Percentiles rank a stretch among this genome's conserved stretches.
These are phyloP conservation scores for Mechanitis mazaeus DNA, from an alignment of 2,888 invertebrate species.

Conservation along the genomic window DNA sequence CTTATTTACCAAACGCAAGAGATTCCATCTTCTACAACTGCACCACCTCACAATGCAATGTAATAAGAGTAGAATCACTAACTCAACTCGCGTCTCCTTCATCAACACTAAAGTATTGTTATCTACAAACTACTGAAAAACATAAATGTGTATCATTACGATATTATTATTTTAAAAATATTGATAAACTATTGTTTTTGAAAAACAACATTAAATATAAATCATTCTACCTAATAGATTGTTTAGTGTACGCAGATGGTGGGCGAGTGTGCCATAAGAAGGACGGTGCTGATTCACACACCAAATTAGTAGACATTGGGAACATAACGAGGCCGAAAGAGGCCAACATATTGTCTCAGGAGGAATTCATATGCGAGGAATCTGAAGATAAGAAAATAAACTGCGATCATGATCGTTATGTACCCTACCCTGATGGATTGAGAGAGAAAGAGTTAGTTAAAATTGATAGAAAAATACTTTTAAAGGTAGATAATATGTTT, in stretches of 20 bases:
- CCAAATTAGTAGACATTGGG: slow-evolving; percentile 52
- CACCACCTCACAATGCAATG: slow-evolving; percentile 42
- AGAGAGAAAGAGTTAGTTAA: slow-evolving; percentile 42
- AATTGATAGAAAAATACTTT: slow-evolving; percentile 43
- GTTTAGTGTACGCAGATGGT: slow-evolving; percentile 56
- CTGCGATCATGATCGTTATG: slow-evolving; percentile 54
- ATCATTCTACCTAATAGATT: slow-evolving; percentile 58
- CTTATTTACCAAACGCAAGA: slow-evolving; percentile 55
- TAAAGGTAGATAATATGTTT: slow-evolving; percentile 46
- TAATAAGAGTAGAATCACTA: slow-evolving; percentile 45
- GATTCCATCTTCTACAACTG: slow-evolving; percentile 49
- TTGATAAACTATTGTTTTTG: slow-evolving; percentile 59
- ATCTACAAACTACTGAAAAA: slow-evolving; percentile 31
- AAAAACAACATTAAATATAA: slow-evolving; percentile 47
- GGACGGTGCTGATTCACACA: slow-evolving; percentile 41
- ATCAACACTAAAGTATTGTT: slow-evolving; percentile 47
- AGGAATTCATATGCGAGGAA: slow-evolving; percentile 65
- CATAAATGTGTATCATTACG: slow-evolving; percentile 51
- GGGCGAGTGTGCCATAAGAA: slow-evolving; percentile 60
- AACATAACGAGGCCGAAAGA: slow-evolving; percentile 53
- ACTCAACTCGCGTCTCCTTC: slow-evolving; percentile 46
- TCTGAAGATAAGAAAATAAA: slow-evolving; percentile 38
- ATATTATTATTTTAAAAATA: slow-evolving; percentile 54
- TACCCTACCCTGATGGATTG: slow-evolving; percentile 48
- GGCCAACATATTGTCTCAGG: slow-evolving; percentile 51